Evolutionary conservation across 2,888 invertebrate species (phyloP).

Genomic region (Nephrotoma flavescens): DNA sequence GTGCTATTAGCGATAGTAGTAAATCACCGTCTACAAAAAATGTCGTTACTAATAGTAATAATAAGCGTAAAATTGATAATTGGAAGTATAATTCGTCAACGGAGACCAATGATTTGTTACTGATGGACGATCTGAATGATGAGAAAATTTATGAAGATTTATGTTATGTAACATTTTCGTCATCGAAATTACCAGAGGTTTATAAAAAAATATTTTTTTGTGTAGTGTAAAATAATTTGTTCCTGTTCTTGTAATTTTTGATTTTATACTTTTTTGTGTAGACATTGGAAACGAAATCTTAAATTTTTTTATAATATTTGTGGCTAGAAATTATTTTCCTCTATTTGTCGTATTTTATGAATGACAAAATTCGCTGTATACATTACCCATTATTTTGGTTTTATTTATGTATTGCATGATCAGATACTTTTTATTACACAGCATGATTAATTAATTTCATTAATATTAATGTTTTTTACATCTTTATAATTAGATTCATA

Average conservation of each 20-base stretch:
- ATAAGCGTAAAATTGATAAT: neutral
- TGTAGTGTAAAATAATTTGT: neutral
- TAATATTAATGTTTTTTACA: neutral
- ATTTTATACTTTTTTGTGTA: neutral
- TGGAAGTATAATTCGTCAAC: neutral
- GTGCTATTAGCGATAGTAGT: constrained; percentile 17
- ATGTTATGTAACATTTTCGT: constrained; percentile 70
- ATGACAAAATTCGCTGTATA: neutral
- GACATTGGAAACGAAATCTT: neutral
- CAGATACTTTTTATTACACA: neutral
- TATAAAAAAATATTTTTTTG: constrained; percentile 11
- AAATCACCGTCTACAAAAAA: neutral
- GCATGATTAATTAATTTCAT: neutral
- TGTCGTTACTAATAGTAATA: neutral
- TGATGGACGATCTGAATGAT: constrained; percentile 33
- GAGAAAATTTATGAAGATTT: constrained; percentile 80
- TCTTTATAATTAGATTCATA: neutral
- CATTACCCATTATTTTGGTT: neutral
- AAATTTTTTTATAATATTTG: neutral
- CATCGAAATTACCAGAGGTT: constrained; percentile 54
- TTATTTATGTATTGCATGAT: neutral
- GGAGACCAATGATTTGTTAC: neutral
- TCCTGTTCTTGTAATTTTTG: constrained; percentile 15
- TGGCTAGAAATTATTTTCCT: neutral
- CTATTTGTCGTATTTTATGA: neutral